These are phyloP conservation scores for Megaceryle alcyon DNA, from an alignment of 2,797 vertebrate species.

Conservation along the genomic window DNA sequence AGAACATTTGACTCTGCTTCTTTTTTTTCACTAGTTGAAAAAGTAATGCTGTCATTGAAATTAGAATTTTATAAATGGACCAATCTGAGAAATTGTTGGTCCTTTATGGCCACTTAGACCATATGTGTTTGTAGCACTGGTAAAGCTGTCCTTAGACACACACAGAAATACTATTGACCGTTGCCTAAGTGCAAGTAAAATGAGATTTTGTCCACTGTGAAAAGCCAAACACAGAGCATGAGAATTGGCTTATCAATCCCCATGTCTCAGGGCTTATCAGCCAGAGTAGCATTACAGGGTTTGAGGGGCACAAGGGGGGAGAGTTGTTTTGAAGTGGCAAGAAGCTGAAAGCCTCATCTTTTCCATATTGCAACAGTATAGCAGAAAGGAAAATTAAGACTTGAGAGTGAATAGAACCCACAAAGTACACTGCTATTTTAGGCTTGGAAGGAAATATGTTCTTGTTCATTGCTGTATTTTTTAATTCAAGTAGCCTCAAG, in stretches of 20 bases:
- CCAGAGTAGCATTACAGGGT: background rate
- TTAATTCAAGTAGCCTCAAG: conserved; percentile 18
- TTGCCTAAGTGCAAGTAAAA: background rate
- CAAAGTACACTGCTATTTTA: background rate
- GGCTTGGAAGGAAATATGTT: background rate
- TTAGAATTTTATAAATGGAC: background rate
- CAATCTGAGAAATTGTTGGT: background rate
- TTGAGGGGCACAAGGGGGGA: background rate
- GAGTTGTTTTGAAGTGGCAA: background rate
- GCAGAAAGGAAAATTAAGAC: background rate
- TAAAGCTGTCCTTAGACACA: background rate
- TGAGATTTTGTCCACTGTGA: background rate
- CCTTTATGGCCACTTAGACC: background rate
- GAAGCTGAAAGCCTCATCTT: background rate
- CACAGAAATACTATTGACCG: background rate
- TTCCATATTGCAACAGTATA: background rate
- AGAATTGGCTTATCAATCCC: background rate
- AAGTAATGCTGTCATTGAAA: background rate
- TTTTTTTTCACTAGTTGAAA: background rate
- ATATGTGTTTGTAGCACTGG: accelerated
- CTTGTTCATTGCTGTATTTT: background rate
- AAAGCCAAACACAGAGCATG: background rate
- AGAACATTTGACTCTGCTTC: background rate
- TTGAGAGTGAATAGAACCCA: background rate
- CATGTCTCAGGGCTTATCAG: background rate